phyloP scores from a whole-genome alignment of 2,113 vertebrate species.

The Channa maculata region DNA sequence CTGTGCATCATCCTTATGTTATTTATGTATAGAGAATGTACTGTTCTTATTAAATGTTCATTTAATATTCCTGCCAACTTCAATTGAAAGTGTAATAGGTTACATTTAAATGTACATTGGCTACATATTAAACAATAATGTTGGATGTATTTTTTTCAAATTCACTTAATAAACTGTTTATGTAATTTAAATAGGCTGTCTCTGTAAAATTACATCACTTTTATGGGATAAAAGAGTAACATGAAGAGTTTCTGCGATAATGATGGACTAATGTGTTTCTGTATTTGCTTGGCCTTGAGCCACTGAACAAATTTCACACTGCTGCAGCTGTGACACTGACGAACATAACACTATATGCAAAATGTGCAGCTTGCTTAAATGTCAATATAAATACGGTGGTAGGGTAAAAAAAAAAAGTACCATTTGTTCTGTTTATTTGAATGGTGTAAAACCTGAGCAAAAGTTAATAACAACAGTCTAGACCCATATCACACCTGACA shows the following conservation, averaged over 20 bases:
- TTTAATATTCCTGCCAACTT: background rate
- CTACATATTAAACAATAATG: background rate
- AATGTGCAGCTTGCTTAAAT: slow-evolving; percentile 28
- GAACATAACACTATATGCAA: background rate
- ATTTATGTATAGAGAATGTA: background rate
- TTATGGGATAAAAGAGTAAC: background rate
- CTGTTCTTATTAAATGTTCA: background rate
- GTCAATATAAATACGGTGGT: slow-evolving; percentile 10
- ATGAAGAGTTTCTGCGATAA: background rate
- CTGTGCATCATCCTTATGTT: background rate
- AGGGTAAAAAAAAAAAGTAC: background rate
- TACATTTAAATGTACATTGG: background rate
- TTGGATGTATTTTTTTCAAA: background rate
- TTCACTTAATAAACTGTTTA: slow-evolving; percentile 16
- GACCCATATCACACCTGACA: background rate
- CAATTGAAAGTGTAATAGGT: background rate
- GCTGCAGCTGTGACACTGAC: slow-evolving; percentile 35
- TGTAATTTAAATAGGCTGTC: background rate
- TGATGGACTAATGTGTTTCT: slow-evolving; percentile 22
- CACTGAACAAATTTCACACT: background rate
- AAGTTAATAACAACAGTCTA: background rate
- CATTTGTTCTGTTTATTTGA: background rate
- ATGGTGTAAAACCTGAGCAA: background rate
- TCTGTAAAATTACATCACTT: background rate
- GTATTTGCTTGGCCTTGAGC: slow-evolving; percentile 18